Conservation (phyloP, 2,888 invertebrate genomes). For the Lasioglossum zephyrum region DNA sequence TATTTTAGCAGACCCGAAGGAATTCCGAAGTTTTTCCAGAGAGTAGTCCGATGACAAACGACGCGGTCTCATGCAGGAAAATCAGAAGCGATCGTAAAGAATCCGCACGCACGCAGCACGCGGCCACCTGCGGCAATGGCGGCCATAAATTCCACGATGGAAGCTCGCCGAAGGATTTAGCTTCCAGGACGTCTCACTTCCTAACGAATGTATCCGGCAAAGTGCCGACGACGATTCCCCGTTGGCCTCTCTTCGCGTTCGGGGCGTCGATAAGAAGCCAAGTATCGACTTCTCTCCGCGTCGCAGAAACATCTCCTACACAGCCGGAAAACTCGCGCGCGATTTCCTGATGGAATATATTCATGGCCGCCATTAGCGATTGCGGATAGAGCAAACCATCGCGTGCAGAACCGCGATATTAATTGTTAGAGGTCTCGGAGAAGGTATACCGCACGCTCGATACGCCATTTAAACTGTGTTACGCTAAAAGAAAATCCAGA, state of each 20-base stretch:
- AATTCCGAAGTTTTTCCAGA: conserved; percentile 29
- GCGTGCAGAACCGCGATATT: conserved; percentile 12
- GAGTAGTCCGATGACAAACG: conserved; percentile 31
- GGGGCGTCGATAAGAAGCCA: conserved; percentile 47
- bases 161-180: conserved; percentile 44
- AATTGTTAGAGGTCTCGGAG: conserved; percentile 14
- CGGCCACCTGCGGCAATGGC: conserved; percentile 59
- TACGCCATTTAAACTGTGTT: background rate
- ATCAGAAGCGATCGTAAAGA: conserved; percentile 54
- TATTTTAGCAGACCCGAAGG: background rate
- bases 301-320: background rate
- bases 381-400: background rate
- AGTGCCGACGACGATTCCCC: conserved; percentile 26
- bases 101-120: conserved; percentile 51
- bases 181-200: conserved; percentile 25
- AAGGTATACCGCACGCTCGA: background rate
- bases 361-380: conserved; percentile 32
- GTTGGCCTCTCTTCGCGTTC: conserved; percentile 22
- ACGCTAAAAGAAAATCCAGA: background rate
- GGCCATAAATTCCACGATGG: conserved; percentile 56
- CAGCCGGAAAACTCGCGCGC: conserved; percentile 19
- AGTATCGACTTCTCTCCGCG: conserved; percentile 17
- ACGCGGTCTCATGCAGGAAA: conserved; percentile 34
- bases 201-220: conserved; percentile 50
- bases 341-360: conserved; percentile 33